phyloP scores from a whole-genome alignment of 2,113 vertebrate species.

The Cathartes aura region DNA sequence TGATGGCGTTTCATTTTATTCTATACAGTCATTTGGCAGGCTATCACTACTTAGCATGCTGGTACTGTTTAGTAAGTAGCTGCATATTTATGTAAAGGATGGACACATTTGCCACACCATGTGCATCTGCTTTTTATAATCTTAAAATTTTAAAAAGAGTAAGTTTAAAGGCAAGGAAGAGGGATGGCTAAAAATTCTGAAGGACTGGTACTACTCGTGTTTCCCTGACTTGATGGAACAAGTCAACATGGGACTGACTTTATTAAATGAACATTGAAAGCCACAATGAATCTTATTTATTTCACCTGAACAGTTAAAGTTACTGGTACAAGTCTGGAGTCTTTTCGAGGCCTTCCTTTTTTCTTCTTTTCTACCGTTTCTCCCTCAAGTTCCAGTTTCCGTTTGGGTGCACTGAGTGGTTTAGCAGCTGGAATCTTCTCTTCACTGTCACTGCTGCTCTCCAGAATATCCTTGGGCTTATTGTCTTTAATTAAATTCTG shows the following conservation, averaged over 20 bases:
- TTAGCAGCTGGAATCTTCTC: conserved; percentile 88
- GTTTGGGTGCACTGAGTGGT: conserved; percentile 83
- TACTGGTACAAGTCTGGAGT: conserved; percentile 84
- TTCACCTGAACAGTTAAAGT: conserved; percentile 87
- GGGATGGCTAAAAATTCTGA: not conserved
- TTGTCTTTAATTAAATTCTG: conserved; percentile 81
- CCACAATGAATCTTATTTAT: not conserved
- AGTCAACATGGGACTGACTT: not conserved
- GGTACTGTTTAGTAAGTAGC: not conserved
- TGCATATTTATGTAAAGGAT: not conserved
- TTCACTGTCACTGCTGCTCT: conserved; percentile 96
- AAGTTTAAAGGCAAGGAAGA: not conserved
- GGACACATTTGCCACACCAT: not conserved
- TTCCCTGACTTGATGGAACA: not conserved
- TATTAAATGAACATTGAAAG: not conserved
- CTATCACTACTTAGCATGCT: not conserved
- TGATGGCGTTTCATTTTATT: not conserved
- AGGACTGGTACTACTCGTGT: not conserved
- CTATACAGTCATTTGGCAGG: not conserved
- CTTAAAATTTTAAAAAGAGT: not conserved
- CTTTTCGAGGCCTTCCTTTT: conserved; percentile 94
- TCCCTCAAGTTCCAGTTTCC: conserved; percentile 89
- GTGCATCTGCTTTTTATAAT: not conserved
- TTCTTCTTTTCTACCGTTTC: conserved; percentile 93
- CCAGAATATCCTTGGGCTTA: conserved; percentile 83